A percentile compares a stretch with the other conserved stretches of the same genome.
phyloP scores from a whole-genome alignment of 2,888 invertebrate genomes.

The Volucella bombylans region DNA sequence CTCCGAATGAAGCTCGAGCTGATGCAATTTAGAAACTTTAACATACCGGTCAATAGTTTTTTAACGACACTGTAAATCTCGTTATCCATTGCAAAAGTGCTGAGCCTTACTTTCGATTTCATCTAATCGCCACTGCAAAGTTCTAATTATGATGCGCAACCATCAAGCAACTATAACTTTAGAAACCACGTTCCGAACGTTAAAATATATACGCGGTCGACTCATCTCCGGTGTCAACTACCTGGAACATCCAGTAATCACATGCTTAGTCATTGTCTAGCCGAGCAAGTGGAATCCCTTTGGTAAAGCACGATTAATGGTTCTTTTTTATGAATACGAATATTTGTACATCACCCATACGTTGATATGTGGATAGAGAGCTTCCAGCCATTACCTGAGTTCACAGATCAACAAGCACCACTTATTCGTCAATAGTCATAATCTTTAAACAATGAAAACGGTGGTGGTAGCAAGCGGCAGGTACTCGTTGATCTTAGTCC shows the following conservation, averaged over 20 bases:
- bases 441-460: conserved; percentile 19
- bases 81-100: too few relatives aligned
- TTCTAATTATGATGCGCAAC: not conserved
- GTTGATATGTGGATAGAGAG: not conserved
- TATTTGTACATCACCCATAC: not conserved
- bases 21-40: not conserved
- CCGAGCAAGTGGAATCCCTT: conserved; percentile 21
- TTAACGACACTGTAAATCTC: not conserved
- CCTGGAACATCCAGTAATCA: conserved; percentile 14
- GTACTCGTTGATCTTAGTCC: conserved; percentile 52
- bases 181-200: not conserved
- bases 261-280: conserved; percentile 25
- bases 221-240: conserved; percentile 26
- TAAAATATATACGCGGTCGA: not conserved
- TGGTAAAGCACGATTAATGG: not conserved
- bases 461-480: conserved; percentile 21
- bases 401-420: conserved; percentile 6
- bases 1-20: not conserved
- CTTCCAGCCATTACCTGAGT: conserved; percentile 14
- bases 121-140: not conserved
- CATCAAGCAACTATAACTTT: not conserved
- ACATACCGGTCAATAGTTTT: not conserved
- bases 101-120: conserved; percentile 4
- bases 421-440: conserved; percentile 35
- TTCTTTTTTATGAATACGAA: conserved; percentile 6